These are phyloP conservation scores for Rousettus leschenaultii DNA, from an alignment of 2,113 vertebrate genomes.

Conservation along the genomic window DNA sequence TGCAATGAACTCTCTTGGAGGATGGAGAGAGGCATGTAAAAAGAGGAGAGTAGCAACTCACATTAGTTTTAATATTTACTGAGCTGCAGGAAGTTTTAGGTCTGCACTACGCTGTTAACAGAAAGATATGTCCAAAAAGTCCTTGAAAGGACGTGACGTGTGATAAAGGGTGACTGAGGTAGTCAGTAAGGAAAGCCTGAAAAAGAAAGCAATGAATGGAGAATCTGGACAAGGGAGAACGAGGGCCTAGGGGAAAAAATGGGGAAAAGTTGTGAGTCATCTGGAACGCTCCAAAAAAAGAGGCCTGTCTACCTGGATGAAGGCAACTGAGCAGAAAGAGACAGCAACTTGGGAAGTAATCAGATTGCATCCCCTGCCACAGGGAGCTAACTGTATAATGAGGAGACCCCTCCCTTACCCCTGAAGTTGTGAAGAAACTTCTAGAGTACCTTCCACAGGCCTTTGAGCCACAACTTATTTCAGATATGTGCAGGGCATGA, in stretches of 20 bases:
- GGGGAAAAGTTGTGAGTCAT: not conserved
- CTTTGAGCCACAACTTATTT: not conserved
- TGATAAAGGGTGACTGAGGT: not conserved
- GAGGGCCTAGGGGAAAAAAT: accelerated
- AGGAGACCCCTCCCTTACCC: accelerated
- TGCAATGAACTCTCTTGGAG: not conserved
- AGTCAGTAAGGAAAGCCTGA: not conserved
- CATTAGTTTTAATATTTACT: not conserved
- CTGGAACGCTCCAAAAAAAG: too few relatives aligned
- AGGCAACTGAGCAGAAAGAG: not conserved
- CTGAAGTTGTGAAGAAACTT: not conserved
- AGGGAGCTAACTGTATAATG: not conserved
- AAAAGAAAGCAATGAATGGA: not conserved
- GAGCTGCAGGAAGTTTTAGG: not conserved
- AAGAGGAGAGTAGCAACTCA: not conserved
- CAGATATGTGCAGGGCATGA: not conserved
- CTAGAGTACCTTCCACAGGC: not conserved
- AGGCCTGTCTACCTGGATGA: too few relatives aligned
- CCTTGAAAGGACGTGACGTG: not conserved
- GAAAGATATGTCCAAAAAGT: not conserved
- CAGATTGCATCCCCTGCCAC: not conserved
- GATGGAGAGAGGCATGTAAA: not conserved
- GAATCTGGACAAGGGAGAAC: not conserved
- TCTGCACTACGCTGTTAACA: not conserved
- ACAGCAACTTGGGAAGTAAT: not conserved